Conservation (phyloP, 1,140 invertebrate genomes). For the Psilanteris sp. region DNA sequence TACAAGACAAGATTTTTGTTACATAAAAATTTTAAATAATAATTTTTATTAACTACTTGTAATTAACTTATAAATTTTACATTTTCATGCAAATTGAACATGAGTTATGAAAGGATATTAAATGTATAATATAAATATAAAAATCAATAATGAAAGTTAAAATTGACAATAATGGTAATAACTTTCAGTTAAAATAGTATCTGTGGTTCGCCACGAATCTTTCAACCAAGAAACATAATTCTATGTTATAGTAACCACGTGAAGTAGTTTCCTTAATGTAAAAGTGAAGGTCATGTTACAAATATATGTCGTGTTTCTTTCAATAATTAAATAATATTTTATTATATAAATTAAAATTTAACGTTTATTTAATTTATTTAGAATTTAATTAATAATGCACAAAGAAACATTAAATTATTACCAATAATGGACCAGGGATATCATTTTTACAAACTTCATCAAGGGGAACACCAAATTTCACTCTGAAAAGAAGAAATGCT, state of each 20-base stretch:
- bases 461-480: slow-evolving; percentile 93
- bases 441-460: slow-evolving; percentile 96
- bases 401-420: slow-evolving; percentile 72
- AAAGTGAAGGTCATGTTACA: slow-evolving; percentile 15
- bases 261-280: slow-evolving; percentile 30
- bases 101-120: too few relatives aligned
- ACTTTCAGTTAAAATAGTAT: slow-evolving; percentile 22
- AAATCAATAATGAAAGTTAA: slow-evolving; percentile 5
- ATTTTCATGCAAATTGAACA: too few relatives aligned
- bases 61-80: too few relatives aligned
- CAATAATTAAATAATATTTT: too few relatives aligned
- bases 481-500: slow-evolving; percentile 80
- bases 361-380: too few relatives aligned
- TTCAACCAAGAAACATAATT: slow-evolving; percentile 31
- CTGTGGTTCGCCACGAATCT: slow-evolving; percentile 27
- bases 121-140: too few relatives aligned
- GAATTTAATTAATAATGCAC: not conserved
- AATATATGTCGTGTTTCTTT: slow-evolving; percentile 1
- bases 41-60: too few relatives aligned
- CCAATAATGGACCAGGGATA: slow-evolving; percentile 93
- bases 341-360: too few relatives aligned
- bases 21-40: too few relatives aligned
- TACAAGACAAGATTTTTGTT: too few relatives aligned
- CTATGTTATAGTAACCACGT: slow-evolving; percentile 23
- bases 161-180: slow-evolving; percentile 1